These are phyloP conservation scores for Adelognathus sp. DNA, from an alignment of 2,888 invertebrate species.

Conservation along the genomic window DNA sequence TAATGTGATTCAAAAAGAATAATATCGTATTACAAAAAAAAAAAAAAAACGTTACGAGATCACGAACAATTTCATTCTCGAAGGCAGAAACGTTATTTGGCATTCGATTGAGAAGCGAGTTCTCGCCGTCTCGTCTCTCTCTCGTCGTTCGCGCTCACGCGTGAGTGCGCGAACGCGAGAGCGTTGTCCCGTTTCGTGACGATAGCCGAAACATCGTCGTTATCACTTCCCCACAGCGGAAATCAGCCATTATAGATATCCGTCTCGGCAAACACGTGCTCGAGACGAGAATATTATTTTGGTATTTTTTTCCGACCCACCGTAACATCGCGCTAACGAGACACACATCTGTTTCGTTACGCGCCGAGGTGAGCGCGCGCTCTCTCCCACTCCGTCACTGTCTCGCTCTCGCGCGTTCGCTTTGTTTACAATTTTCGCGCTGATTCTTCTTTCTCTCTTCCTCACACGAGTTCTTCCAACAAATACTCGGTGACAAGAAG, in stretches of 20 bases:
- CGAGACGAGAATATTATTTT: not conserved
- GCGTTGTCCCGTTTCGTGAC: constrained; percentile 46
- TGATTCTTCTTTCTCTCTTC: too few relatives aligned
- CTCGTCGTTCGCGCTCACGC: not conserved
- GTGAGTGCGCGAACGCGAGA: not conserved
- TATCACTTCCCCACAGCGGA: constrained; percentile 38
- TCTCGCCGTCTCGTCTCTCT: not conserved
- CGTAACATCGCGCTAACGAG: not conserved
- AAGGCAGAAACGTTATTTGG: too few relatives aligned
- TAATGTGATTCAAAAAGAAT: constrained; percentile 9
- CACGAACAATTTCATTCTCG: not conserved
- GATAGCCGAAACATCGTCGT: constrained; percentile 12
- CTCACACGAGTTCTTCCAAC: too few relatives aligned
- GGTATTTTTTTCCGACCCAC: not conserved
- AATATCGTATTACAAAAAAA: too few relatives aligned
- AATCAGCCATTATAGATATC: not conserved
- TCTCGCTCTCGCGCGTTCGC: too few relatives aligned
- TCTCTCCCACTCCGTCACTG: too few relatives aligned
- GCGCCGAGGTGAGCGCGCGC: not conserved
- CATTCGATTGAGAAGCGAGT: too few relatives aligned
- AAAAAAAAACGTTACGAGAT: not conserved
- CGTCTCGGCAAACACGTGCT: not conserved
- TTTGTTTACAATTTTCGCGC: too few relatives aligned
- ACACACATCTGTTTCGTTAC: not conserved
- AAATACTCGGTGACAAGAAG: too few relatives aligned